Conservation (phyloP, 2,113 vertebrate genomes). For the Platysteira castanea region DNA sequence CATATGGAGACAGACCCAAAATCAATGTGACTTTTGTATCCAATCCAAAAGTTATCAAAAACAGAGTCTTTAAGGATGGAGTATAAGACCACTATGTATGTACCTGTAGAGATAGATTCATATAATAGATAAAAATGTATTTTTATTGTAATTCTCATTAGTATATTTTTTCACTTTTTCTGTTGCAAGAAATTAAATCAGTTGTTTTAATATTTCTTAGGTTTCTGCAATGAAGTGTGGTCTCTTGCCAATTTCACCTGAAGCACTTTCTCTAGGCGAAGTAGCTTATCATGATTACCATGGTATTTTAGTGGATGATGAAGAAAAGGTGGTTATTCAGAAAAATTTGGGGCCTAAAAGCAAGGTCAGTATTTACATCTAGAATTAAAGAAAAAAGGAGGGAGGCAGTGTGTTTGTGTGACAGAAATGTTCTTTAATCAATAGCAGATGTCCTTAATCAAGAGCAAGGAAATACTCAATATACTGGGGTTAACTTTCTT, state of each 20-base stretch:
- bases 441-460: not conserved
- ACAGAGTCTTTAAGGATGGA: not conserved
- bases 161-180: not conserved
- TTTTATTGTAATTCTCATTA: not conserved
- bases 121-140: not conserved
- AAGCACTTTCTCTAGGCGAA: slow-evolving; percentile 90
- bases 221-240: slow-evolving; percentile 98
- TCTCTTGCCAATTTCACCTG: slow-evolving; percentile 92
- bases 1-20: not conserved
- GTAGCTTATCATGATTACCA: slow-evolving; percentile 95
- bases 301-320: slow-evolving; percentile 91
- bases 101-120: not conserved
- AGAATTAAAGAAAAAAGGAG: not conserved
- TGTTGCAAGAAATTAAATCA: not conserved
- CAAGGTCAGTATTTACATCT: slow-evolving; percentile 79
- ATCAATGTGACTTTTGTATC: not conserved
- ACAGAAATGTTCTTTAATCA: not conserved
- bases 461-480: not conserved
- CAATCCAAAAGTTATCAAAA: not conserved
- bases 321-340: slow-evolving; percentile 88
- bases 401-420: not conserved
- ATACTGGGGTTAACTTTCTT: not conserved
- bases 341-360: slow-evolving; percentile 91
- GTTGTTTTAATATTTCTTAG: slow-evolving; percentile 55
- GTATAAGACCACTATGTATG: not conserved